phyloP scores from a whole-genome alignment of 1,140 invertebrate genomes.

The Polypedilum vanderplanki region DNA sequence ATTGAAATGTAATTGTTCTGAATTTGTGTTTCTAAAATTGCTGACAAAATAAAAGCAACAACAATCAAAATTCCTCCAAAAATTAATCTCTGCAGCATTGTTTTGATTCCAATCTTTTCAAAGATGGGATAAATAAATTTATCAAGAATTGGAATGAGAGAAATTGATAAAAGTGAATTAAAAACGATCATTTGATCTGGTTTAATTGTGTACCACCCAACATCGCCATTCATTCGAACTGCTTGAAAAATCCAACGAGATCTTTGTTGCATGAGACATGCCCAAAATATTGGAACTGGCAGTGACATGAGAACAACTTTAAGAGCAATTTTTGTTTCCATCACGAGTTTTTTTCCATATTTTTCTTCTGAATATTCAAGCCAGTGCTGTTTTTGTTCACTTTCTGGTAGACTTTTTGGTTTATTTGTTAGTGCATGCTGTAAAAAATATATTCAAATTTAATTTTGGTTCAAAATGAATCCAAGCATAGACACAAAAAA shows the following conservation, averaged over 20 bases:
- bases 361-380: slow-evolving; percentile 61
- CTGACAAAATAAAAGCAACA: slow-evolving; percentile 47
- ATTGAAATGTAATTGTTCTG: slow-evolving; percentile 54
- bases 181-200: slow-evolving; percentile 62
- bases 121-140: slow-evolving; percentile 49
- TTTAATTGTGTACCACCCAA: slow-evolving; percentile 45
- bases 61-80: slow-evolving; percentile 57
- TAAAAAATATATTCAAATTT: slow-evolving; percentile 42
- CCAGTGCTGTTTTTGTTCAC: slow-evolving; percentile 54
- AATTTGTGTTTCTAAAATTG: slow-evolving; percentile 9
- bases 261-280: slow-evolving; percentile 57
- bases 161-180: slow-evolving; percentile 59
- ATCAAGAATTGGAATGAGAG: slow-evolving; percentile 61
- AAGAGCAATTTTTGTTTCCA: slow-evolving; percentile 48
- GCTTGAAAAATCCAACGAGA: slow-evolving; percentile 67
- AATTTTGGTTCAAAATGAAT: too few relatives aligned
- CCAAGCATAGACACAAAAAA: too few relatives aligned
- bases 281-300: slow-evolving; percentile 66
- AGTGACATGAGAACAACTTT: slow-evolving; percentile 51
- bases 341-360: slow-evolving; percentile 53
- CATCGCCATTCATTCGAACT: slow-evolving; percentile 54
- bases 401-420: slow-evolving; percentile 29
- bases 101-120: slow-evolving; percentile 41
- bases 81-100: slow-evolving; percentile 57
- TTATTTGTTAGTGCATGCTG: slow-evolving; percentile 29